Base-by-base conservation (phyloP, 2,888 invertebrate species). In the Prosopocoilus inquinatus region DNA sequence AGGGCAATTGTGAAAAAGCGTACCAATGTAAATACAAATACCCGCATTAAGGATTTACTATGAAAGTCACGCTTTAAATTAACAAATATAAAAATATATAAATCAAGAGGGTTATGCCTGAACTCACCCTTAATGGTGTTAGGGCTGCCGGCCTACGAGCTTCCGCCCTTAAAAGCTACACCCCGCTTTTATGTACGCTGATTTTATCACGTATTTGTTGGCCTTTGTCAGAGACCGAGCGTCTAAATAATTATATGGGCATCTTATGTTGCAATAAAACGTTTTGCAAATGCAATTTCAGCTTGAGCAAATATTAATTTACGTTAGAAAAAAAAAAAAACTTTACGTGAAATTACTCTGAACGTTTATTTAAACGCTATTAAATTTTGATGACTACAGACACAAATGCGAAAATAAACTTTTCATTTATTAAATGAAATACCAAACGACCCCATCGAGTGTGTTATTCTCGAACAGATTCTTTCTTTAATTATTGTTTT, bases 1-100 rank as follows among this genome's bases (percentile, higher is more conserved):
- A 28, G 5, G 20, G 20, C 20, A 28, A 28, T 28, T 28, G 20
- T 28, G 3, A 28, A 28, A 5, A 28, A 28, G 20, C 20, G 20
- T 5, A 5, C 20, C 20, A 28, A 28, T 28, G 20, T 48, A 48
- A 53, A 53, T 48, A 53, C 47, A 52, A 57, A 61, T 55, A 54
- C 46, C 57, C 53, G 47, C 61, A 39, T 53, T 53, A 44, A 49
- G 52, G 50, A 51, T 55, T 60, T 59, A 55, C 39, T 53, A 60
- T 60, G 63, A 53, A 59, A 58, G 63, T 62, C 63, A 62, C 59
- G 62, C 59, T 55, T 60, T 57, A 61, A 64, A 64, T 64, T 64
- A 64, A 64, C 64, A 62, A 64, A 62, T 62, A 64, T 64, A 62
- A 64, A 64, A 64, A 64, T 61, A 58, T 62, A 64, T 64, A 64